Evolutionary conservation across 1,140 invertebrate genomes (phyloP).

Genomic region (Cyclargus thomasi): DNA sequence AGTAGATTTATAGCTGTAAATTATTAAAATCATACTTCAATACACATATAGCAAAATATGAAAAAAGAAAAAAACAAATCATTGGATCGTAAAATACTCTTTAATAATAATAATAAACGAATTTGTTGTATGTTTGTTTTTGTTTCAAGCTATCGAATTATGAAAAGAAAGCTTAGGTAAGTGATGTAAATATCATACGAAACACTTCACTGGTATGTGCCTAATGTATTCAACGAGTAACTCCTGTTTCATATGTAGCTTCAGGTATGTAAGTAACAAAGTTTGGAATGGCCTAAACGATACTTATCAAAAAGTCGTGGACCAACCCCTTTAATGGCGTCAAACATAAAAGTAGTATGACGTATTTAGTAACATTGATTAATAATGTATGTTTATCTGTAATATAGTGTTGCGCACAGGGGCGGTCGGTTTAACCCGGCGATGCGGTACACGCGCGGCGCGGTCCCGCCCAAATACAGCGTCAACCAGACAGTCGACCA

Average conservation of each 20-base stretch:
- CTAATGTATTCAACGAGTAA: not conserved
- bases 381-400: not conserved
- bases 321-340: no score
- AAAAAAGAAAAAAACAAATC: no score
- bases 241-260: not conserved
- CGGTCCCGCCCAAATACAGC: slow-evolving; percentile 47
- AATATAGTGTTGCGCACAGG: slow-evolving; percentile 27
- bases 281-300: no score
- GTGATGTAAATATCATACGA: not conserved
- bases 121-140: slow-evolving; percentile 4
- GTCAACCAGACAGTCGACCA: slow-evolving; percentile 85
- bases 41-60: no score
- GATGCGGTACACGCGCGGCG: slow-evolving; percentile 39
- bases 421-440: slow-evolving; percentile 48
- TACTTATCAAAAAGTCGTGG: no score
- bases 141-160: slow-evolving; percentile 69
- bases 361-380: not conserved
- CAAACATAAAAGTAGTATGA: no score
- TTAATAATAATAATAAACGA: not conserved
- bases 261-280: no score
- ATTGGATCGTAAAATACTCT: no score
- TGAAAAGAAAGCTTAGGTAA: slow-evolving; percentile 66
- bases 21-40: no score
- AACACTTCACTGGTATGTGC: not conserved
- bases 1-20: no score